Evolutionary conservation across 2,888 invertebrate genomes (phyloP).

Genomic region (Stegana nigrithorax): DNA sequence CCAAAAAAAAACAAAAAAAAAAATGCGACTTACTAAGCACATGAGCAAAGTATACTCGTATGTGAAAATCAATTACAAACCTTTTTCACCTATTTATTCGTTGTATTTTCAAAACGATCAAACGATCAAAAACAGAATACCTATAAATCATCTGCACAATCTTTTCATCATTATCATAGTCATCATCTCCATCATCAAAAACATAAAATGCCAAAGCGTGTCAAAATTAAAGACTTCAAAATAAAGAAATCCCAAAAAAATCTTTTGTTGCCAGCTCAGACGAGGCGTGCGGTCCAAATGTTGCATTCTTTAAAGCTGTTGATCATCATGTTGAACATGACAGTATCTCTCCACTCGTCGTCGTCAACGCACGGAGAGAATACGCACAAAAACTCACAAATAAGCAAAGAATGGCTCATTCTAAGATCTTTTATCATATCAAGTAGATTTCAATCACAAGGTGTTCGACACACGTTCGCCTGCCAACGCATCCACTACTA

Average conservation of each 20-base stretch:
- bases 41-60: no score
- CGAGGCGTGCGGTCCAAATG: constrained; percentile 11
- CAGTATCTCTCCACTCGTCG: constrained; percentile 4
- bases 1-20: not conserved
- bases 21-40: not conserved
- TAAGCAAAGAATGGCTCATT: not conserved
- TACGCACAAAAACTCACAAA: not conserved
- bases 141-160: no score
- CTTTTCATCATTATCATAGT: not conserved
- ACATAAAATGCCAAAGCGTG: not conserved
- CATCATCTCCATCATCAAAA: not conserved
- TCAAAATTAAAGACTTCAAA: constrained; percentile 4
- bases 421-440: constrained; percentile 4
- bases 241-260: constrained; percentile 5
- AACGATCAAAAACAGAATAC: not conserved
- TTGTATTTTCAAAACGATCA: no score
- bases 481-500: no score
- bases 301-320: constrained; percentile 14
- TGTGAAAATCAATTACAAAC: constrained; percentile 11
- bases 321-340: constrained; percentile 17
- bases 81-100: constrained; percentile 15
- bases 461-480: not conserved
- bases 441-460: not conserved
- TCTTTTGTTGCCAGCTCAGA: no score
- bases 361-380: no score